Evolutionary conservation across 2,888 invertebrate genomes (phyloP), one percentile per base, ranked within the genome.

Genomic region (Strigamia crassipes): DNA sequence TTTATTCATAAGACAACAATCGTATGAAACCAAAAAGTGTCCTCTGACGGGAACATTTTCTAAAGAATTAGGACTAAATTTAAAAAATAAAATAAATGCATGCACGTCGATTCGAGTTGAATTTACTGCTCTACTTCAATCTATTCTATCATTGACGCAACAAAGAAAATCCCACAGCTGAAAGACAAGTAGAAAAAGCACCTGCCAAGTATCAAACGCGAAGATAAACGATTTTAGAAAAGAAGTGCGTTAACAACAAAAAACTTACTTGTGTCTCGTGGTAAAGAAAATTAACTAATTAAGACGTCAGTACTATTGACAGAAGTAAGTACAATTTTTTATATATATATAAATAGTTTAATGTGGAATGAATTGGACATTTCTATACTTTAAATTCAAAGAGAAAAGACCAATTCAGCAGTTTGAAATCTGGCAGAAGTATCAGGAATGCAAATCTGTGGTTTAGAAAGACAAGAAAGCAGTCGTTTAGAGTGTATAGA

Each of bases 131-230:
- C n/a, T n/a, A n/a, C n/a, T n/a, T n/a, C n/a, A n/a, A n/a, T n/a
- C n/a, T n/a, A n/a, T n/a, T n/a, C 23, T 21, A 18, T 61, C 61
- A 61, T 9, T 61, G 18, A n/a, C 6, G n/a, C n/a, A 18, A 18
- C 61, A 61, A 61, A 61, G 61, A 61, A 61, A 61, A 61, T 15
- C 61, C 61, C 23, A 61, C 61, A 61, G 61, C 10, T 61, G n/a
- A 61, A 18, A 15, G 61, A 61, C 61, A 61, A 10, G 61, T 21
- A 9, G 3, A 23, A 61, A 61, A 61, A 61, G 18, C 61, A 61
- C 61, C 61, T 61, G 61, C 10, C 61, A 61, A 15, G 15, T 18
- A 61, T 61, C 61, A 10, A 9, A n/a, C 3, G 18, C 6, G n/a
- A 61, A 9, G 61, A 61, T n/a, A 61, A 61, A 23, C 18, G 61